Base-by-base conservation (phyloP, 2,888 invertebrate species). In the Dryadula phaetusa region DNA sequence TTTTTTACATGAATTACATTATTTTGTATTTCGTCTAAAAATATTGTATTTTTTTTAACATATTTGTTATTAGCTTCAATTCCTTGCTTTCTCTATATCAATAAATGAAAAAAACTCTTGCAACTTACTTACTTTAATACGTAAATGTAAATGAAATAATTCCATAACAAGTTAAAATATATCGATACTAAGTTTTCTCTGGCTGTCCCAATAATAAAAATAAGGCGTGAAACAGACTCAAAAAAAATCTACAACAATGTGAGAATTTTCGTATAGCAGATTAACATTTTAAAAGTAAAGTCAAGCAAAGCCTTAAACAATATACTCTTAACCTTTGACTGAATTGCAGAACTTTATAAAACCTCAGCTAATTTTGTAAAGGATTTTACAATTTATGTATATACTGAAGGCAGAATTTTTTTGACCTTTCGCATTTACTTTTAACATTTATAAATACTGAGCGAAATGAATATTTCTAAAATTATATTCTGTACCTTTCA, bases 391-490 rank as follows among this genome's bases (percentile, higher is more conserved):
- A 37, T 34, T 3, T 54, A n/a, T n/a, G n/a, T 14, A 6, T 34
- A 37, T 22, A 37, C 18, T 18, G 32, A 18, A 32, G 32, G 12
- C 53, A n/a, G 10, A 34, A 53, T 16, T 12, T 32, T 8, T 52
- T 4, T 53, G 18, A n/a, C 32, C 53, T 53, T 53, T 53, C 10
- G 10, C 28, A 53, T 28, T 53, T 53, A 16, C 34, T 37, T 54
- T 32, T 16, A 34, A 32, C 32, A 7, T 32, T 14, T 1, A 54
- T 20, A 54, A 37, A 54, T 37, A 22, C n/a, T 20, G 4, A n/a
- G 8, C 20, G n/a, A 54, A 14, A n/a, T 54, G 37, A 54, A 54
- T 20, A 54, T 22, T 54, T 22, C 54, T 20, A 20, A 54, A 54
- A 54, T 20, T 7, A n/a, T 54, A 20, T 37, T 37, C 54, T n/a